Evolutionary conservation across 2,888 invertebrate genomes (phyloP).

Genomic region (Diarsia dahlii): DNA sequence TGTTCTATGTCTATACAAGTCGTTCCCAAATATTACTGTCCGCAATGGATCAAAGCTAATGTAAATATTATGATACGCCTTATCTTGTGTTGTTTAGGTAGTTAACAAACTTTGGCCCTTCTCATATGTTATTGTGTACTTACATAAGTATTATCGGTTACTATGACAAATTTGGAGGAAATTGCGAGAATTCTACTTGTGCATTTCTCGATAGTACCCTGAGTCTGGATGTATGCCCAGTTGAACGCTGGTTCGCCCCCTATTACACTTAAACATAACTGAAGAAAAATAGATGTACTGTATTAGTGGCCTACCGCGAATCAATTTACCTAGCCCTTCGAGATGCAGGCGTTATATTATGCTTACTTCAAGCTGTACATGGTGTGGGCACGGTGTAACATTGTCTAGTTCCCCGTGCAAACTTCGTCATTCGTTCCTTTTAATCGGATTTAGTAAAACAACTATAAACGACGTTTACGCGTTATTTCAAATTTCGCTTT

Average conservation of each 20-base stretch:
- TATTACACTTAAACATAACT: neutral
- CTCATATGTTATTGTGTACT: slow-evolving; percentile 5
- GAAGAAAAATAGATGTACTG: neutral
- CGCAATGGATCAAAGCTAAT: slow-evolving; percentile 65
- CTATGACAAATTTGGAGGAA: slow-evolving; percentile 5
- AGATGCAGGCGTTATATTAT: neutral
- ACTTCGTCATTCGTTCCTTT: slow-evolving; percentile 55
- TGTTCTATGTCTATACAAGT: neutral
- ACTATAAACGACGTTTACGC: slow-evolving; percentile 42
- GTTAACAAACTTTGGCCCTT: slow-evolving; percentile 53
- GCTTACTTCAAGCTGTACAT: slow-evolving; percentile 1
- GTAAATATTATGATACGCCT: slow-evolving; percentile 72
- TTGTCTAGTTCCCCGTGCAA: slow-evolving; percentile 24
- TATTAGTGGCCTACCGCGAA: neutral
- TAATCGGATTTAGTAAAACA: slow-evolving; percentile 51
- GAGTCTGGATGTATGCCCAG: neutral
- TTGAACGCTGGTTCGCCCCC: no score
- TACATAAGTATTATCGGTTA: slow-evolving; percentile 7
- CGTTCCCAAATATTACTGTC: slow-evolving; percentile 50
- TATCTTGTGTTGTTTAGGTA: slow-evolving; percentile 36
- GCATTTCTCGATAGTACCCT: neutral
- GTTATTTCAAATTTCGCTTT: slow-evolving; percentile 23
- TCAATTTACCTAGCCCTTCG: neutral
- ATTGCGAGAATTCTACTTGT: neutral
- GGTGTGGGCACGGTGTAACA: slow-evolving; percentile 5